A percentile compares a stretch with the other conserved stretches of the same genome.
phyloP scores from a whole-genome alignment of 1,140 invertebrate genomes.

The Chironomus striatipennis region DNA sequence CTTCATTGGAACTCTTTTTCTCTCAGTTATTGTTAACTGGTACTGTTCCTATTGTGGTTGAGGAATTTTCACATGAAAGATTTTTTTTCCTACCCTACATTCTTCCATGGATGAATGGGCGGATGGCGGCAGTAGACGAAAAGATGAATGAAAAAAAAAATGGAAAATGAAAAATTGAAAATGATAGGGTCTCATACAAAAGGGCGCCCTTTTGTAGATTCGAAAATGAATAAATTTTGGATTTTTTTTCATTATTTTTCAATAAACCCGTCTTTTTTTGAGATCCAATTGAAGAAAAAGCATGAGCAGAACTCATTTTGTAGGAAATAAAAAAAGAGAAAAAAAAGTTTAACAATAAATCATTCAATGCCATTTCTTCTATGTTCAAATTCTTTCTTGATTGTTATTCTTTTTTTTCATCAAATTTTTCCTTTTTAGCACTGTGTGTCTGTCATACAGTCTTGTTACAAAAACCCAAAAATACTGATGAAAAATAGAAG shows the following conservation, averaged over 20 bases:
- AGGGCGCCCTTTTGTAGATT: neutral
- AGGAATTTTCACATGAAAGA: neutral
- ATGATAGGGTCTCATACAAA: slow-evolving; percentile 13
- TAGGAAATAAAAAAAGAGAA: neutral
- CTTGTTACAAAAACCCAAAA: no score
- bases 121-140: neutral
- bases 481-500: no score
- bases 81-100: neutral
- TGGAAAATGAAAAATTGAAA: slow-evolving; percentile 17
- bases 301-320: neutral
- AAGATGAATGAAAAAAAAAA: neutral
- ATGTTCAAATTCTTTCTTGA: no score
- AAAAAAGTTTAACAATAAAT: neutral
- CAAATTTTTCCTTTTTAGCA: no score
- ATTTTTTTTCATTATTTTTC: slow-evolving; percentile 10
- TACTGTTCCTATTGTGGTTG: neutral
- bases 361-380: neutral
- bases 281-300: neutral
- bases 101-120: no score
- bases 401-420: no score
- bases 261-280: neutral
- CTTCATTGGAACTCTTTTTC: no score
- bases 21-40: no score
- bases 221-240: neutral
- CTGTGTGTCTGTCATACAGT: no score